These are phyloP conservation scores for Virgularia gustaviana DNA, from an alignment of 92 coral and sea anemone species.

Conservation along the genomic window DNA sequence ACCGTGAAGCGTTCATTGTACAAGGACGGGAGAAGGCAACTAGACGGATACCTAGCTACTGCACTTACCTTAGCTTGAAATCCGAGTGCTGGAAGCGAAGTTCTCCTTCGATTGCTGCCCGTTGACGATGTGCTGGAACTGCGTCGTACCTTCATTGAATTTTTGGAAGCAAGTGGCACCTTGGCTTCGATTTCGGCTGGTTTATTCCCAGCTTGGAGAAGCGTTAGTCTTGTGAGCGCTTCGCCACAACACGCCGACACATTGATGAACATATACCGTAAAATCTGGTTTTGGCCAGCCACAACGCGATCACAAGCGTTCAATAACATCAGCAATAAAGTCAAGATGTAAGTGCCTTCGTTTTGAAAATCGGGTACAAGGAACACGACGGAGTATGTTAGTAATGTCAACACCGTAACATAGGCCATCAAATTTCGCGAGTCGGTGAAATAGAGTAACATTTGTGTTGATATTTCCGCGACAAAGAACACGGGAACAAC, in stretches of 20 bases:
- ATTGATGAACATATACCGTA: slow-evolving; percentile 87
- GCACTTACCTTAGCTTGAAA: slow-evolving; percentile 84
- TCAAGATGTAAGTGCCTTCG: slow-evolving; percentile 50
- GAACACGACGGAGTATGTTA: slow-evolving; percentile 65
- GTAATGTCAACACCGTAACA: slow-evolving; percentile 72
- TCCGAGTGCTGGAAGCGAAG: slow-evolving; percentile 96
- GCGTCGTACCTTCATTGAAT: slow-evolving; percentile 39
- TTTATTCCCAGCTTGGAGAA: slow-evolving; percentile 60
- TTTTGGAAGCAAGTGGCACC: slow-evolving; percentile 31
- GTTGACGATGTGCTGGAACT: slow-evolving; percentile 75
- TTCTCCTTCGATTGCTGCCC: slow-evolving; percentile 74
- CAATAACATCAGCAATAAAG: slow-evolving; percentile 61
- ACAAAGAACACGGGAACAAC: slow-evolving; percentile 86
- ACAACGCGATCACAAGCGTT: slow-evolving; percentile 79
- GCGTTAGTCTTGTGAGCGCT: slow-evolving; percentile 76
- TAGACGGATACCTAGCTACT: neutral
- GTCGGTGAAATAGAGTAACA: slow-evolving; percentile 84
- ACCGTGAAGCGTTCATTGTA: slow-evolving; percentile 12
- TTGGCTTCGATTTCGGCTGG: slow-evolving; percentile 93
- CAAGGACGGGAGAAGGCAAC: neutral
- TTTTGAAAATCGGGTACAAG: slow-evolving; percentile 57
- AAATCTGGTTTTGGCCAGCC: slow-evolving; percentile 66
- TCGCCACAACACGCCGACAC: slow-evolving; percentile 91
- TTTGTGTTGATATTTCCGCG: slow-evolving; percentile 90
- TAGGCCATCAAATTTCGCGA: slow-evolving; percentile 72